These are phyloP conservation scores for Mus pahari DNA, from an alignment of 2,113 vertebrate species.

Conservation along the genomic window DNA sequence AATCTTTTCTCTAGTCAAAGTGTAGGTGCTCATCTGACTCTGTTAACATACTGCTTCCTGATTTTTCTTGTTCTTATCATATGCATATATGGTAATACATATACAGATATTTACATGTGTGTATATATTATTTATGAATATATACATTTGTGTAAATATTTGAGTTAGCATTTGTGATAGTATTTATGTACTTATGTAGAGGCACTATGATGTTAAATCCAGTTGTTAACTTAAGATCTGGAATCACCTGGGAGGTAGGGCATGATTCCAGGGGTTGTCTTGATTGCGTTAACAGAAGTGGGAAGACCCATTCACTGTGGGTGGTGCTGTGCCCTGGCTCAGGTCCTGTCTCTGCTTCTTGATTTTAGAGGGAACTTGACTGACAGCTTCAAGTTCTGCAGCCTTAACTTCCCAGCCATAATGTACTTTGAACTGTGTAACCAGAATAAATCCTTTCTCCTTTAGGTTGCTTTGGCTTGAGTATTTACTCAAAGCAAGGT, in stretches of 20 bases:
- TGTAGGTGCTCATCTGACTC: background rate
- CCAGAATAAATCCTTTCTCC: background rate
- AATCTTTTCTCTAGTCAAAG: background rate
- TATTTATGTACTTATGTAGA: background rate
- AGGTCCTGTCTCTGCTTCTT: background rate
- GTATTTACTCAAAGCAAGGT: background rate
- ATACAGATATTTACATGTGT: fast-evolving
- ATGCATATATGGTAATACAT: background rate
- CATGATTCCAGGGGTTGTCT: background rate
- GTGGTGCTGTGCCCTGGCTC: background rate
- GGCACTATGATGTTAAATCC: background rate
- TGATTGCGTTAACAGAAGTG: background rate
- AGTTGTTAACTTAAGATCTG: background rate
- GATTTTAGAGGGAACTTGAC: background rate
- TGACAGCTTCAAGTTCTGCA: background rate
- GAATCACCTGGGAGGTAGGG: no score
- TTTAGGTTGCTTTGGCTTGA: background rate
- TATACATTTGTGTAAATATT: background rate
- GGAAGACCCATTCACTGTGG: no score
- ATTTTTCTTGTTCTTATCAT: background rate
- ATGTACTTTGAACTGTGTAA: background rate
- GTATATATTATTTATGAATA: background rate
- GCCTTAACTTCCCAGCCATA: background rate
- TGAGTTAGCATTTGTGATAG: no score
- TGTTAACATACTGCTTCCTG: background rate